Percentiles rank a stretch among this genome's conserved stretches.
Conservation (phyloP, 2,797 vertebrate species). For the Schizopygopsis pylzovi region DNA sequence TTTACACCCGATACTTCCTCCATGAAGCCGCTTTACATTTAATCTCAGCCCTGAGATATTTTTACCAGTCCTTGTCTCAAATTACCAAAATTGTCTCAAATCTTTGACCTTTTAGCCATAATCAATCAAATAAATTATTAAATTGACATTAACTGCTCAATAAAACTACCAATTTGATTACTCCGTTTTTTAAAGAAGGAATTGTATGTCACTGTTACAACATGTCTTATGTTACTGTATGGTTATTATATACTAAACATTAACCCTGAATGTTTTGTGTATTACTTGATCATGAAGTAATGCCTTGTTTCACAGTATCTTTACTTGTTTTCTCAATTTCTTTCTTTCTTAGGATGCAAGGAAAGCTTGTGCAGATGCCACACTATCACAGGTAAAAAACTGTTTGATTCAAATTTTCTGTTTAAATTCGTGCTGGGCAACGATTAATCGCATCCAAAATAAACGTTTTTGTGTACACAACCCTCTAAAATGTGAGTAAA, state of each 20-base stretch:
- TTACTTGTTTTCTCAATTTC: neutral
- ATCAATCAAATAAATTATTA: neutral
- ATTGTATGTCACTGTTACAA: neutral
- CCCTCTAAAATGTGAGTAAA: too few species aligned
- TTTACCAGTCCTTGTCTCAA: neutral
- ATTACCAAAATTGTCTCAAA: neutral
- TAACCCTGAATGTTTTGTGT: neutral
- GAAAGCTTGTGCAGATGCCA: conserved; percentile 98
- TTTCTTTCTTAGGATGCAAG: conserved; percentile 91
- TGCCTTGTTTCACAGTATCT: neutral
- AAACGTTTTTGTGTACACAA: too few species aligned
- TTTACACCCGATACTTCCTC: neutral
- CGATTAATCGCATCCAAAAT: too few species aligned
- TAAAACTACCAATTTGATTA: neutral
- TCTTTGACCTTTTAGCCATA: neutral
- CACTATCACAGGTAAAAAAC: conserved; percentile 92
- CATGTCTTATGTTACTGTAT: neutral
- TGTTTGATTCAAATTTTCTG: neutral
- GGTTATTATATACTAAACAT: neutral
- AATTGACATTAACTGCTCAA: neutral
- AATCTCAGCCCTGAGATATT: neutral
- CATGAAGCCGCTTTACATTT: conserved; percentile 2
- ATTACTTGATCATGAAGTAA: neutral
- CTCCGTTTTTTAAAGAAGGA: neutral
- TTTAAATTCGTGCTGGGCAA: too few species aligned